Evolutionary conservation across 1,140 invertebrate genomes (phyloP).

Genomic region (Drosophila mojavensis): DNA sequence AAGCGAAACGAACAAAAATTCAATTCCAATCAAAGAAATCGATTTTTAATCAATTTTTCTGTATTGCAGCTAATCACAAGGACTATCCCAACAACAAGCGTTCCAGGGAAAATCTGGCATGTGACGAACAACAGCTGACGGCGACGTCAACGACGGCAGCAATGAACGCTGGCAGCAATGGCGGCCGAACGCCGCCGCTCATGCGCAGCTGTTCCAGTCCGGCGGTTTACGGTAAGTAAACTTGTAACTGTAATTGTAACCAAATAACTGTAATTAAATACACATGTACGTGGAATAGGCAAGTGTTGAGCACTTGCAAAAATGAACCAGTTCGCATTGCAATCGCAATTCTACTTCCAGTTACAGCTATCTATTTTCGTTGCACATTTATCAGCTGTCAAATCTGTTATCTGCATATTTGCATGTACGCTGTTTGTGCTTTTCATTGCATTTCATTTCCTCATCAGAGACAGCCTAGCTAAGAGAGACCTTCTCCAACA

Average conservation of each 20-base stretch:
- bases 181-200: slow-evolving; percentile 71
- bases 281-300: not conserved
- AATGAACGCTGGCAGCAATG: slow-evolving; percentile 84
- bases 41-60: slow-evolving; percentile 20
- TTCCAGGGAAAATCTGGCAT: slow-evolving; percentile 86
- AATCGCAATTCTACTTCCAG: slow-evolving; percentile 7
- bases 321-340: slow-evolving; percentile 15
- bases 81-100: slow-evolving; percentile 86
- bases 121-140: slow-evolving; percentile 70
- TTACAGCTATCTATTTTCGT: slow-evolving; percentile 6
- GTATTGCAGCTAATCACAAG: slow-evolving; percentile 88
- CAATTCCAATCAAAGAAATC: slow-evolving; percentile 20
- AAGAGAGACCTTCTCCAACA: slow-evolving; percentile 2
- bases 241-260: not conserved
- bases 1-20: slow-evolving; percentile 14
- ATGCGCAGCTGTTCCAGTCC: slow-evolving; percentile 84
- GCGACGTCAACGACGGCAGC: slow-evolving; percentile 64
- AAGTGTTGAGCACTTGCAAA: slow-evolving; percentile 8
- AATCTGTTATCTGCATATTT: slow-evolving; percentile 59
- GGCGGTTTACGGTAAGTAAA: slow-evolving; percentile 80
- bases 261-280: not conserved
- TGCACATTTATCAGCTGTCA: slow-evolving; percentile 39
- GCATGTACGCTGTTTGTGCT: slow-evolving; percentile 72
- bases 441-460: slow-evolving; percentile 77
- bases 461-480: slow-evolving; percentile 33